phyloP scores from a whole-genome alignment of 2,888 invertebrate species.

The Mamestra brassicae region DNA sequence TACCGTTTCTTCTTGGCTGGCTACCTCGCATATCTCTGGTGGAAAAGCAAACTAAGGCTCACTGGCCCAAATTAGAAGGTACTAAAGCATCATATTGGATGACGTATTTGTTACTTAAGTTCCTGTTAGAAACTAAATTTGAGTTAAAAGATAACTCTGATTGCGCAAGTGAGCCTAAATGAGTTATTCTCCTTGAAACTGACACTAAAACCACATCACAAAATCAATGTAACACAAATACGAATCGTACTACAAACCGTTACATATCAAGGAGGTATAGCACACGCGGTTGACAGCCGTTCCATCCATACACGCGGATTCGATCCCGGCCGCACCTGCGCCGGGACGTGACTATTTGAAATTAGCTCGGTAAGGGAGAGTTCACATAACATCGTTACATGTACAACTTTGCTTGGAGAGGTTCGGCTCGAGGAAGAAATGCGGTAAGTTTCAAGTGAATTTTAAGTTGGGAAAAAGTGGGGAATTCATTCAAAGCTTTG shows the following conservation, averaged over 20 bases:
- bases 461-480: not conserved
- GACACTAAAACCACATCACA: not conserved
- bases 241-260: constrained; percentile 32
- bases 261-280: constrained; percentile 38
- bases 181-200: no score
- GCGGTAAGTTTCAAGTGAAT: not conserved
- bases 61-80: no score
- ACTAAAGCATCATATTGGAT: no score
- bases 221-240: constrained; percentile 13
- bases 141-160: no score
- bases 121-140: no score
- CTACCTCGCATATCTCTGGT: no score
- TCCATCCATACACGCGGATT: constrained; percentile 59
- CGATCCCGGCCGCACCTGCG: constrained; percentile 66
- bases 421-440: constrained; percentile 9
- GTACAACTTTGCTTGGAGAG: constrained; percentile 35
- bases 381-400: constrained; percentile 55
- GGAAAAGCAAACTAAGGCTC: no score
- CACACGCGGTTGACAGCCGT: constrained; percentile 61
- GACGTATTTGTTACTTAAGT: no score
- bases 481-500: no score
- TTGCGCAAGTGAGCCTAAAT: no score
- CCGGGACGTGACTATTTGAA: constrained; percentile 67
- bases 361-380: constrained; percentile 63
- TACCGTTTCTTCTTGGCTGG: no score